A percentile compares a stretch with the other conserved stretches of the same genome.
Evolutionary conservation across 2,113 vertebrate genomes (phyloP).

Genomic region (Isichthys henryi): DNA sequence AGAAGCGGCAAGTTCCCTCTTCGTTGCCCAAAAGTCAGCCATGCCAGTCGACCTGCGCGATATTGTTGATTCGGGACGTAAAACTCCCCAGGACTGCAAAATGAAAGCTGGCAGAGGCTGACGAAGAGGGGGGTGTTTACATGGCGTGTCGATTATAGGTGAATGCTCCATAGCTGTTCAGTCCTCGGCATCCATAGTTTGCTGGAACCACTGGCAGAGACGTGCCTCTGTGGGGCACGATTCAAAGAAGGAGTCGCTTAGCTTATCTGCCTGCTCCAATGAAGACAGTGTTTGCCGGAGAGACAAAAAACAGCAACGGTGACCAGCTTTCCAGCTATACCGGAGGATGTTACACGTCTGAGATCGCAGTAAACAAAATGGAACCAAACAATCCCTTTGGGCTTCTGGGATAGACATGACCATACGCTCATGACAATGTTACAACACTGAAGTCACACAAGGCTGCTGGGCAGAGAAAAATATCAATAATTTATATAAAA

Average conservation of each 20-base stretch:
- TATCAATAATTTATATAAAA: constrained; percentile 51
- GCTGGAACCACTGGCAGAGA: neutral
- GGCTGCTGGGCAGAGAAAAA: constrained; percentile 26
- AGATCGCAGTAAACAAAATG: neutral
- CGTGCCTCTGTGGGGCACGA: too few relatives aligned
- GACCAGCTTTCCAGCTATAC: neutral
- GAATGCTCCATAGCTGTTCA: neutral
- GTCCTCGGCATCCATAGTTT: neutral
- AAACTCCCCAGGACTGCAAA: neutral
- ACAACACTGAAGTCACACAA: constrained; percentile 38
- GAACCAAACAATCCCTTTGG: constrained; percentile 36
- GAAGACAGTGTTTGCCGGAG: neutral
- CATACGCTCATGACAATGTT: constrained; percentile 36
- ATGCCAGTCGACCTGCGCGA: constrained; percentile 6
- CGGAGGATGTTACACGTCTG: neutral
- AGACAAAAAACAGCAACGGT: neutral
- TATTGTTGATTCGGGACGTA: neutral
- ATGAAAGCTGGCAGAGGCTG: neutral
- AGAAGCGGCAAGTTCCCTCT: constrained; percentile 48
- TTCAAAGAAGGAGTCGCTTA: neutral
- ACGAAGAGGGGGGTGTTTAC: neutral
- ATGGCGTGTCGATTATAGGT: neutral
- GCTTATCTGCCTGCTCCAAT: neutral
- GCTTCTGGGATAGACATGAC: constrained; percentile 46
- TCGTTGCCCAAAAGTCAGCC: constrained; percentile 39